Base-by-base conservation (phyloP, 2,113 vertebrate genomes). In the Drymodes brunneopygia region DNA sequence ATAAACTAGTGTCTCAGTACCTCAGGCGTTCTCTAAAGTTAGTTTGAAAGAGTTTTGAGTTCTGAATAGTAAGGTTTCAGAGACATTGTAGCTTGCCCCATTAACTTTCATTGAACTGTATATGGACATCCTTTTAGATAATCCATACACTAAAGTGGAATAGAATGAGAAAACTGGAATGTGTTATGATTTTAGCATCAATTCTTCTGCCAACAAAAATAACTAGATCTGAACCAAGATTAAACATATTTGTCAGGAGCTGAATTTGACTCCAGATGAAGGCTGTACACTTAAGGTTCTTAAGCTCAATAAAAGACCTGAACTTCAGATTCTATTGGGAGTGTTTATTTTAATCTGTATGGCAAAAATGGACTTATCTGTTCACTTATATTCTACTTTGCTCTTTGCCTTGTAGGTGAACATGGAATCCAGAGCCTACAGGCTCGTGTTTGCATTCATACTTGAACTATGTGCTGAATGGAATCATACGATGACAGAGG, bases 1-100 rank as follows among this genome's bases (percentile, higher is more conserved):
- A 97, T 97, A 98, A 98, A 98, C 97, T 96, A 98, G 97, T 98
- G 98, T 98, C 97, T 98, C 94, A 81, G 35, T 92, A 97, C 96
- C 95, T 97, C 95, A 47, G 95, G 97, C 96, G 60, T 78, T 75
- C 79, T 89, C 93, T 88, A 71, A 94, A 95, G 69, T 85, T 73
- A 88, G 85, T 84, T 96, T 88, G 88, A 88, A 94, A 78, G 67
- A 77, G 75, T 86, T 83, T 54, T 62, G 79, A 86, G 85, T 51
- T 79, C 35, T 56, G 58, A 86, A 66, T 83, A 60, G 70, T 12
- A 33, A 40, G 88, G 62, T 89, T 86, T 86, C 67, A 87, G 86
- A 73, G 71, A 60, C 7, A 31, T 86, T 94, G 92, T 93, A 78
- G 53, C 40, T 66, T 67, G 96, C 86, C 81, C 77, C 64, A 53